Evolutionary conservation across 2,888 invertebrate genomes (phyloP), one percentile per base, ranked within the genome.

Genomic region (Frankliniella intonsa): DNA sequence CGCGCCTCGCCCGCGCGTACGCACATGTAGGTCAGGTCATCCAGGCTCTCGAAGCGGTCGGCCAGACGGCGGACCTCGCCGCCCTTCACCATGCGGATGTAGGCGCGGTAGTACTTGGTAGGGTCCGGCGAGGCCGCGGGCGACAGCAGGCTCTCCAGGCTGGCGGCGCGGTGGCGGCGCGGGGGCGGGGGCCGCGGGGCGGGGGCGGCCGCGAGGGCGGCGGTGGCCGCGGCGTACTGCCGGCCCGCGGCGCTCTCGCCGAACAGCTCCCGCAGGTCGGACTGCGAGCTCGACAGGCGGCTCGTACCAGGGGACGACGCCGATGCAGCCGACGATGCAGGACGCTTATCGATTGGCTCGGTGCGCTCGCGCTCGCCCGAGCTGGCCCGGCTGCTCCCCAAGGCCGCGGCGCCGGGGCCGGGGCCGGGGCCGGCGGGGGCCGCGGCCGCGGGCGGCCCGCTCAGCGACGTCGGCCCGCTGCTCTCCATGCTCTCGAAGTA

Each of bases 1-100:
- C 84, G 83, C 86, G 82, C 82, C 81, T 14, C 79, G 22, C 84
- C 83, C 50, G 84, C 83, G 12, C 69, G 69, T 22, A 76, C 69
- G 69, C 69, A 82, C 49, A 80, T 84, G 84, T 85, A 86, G 83
- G 83, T 83, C 81, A 90, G 85, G 84, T 92, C 90, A 82, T 92
- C 90, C 81, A 91, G 89, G 85, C 92, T 91, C 87, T 96, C 95
- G 86, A 95, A 96, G 84, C 93, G 93, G 83, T 93, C 91, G 84
- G 92, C 92, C n/a, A 96, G 90, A 86, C 93, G 92, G 82, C 91
- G 91, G 49, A 96, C 95, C 86, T 94, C 94, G 19, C 95, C 95
- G 82, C 92, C 91, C 85, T 93, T 93, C 82, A 93, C 92, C 85
- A 93, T 90, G 85, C 92, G 92, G 85, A 94, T 88, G 87, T 93